A percentile compares a stretch with the other conserved stretches of the same genome.
Conservation (phyloP, 1,140 invertebrate species). For the Caenorhabditis tropicalis region DNA sequence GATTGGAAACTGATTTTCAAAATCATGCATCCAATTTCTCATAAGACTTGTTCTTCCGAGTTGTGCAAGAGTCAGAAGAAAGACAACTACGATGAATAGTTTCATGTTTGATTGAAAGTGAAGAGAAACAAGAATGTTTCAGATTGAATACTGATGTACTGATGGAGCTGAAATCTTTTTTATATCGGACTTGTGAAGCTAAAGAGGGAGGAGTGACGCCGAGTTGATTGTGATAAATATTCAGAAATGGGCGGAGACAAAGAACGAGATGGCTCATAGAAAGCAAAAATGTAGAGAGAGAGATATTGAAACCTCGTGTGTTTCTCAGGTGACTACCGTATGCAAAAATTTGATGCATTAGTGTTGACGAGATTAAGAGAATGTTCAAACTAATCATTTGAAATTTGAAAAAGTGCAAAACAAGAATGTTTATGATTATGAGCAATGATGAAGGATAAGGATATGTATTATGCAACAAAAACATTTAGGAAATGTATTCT, state of each 20-base stretch:
- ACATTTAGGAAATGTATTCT: neutral
- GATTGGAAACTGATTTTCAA: neutral
- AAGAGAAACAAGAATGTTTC: neutral
- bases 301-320: neutral
- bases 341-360: neutral
- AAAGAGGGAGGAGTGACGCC: conserved; percentile 10
- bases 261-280: neutral
- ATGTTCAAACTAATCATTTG: neutral
- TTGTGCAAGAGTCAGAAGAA: neutral
- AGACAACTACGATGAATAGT: neutral
- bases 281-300: neutral
- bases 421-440: neutral
- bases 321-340: conserved; percentile 24
- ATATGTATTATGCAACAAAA: neutral
- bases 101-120: neutral
- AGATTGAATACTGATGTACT: neutral
- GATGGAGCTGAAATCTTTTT: neutral
- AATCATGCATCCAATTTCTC: conserved; percentile 30
- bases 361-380: neutral
- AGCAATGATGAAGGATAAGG: neutral
- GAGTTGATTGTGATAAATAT: neutral
- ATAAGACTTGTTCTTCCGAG: neutral
- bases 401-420: neutral
- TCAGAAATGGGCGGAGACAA: conserved; percentile 11
- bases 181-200: conserved; percentile 10